A percentile compares a stretch with the other conserved stretches of the same genome.
Conservation (phyloP, 2,888 invertebrate genomes). For the Microplitis deprimator region DNA sequence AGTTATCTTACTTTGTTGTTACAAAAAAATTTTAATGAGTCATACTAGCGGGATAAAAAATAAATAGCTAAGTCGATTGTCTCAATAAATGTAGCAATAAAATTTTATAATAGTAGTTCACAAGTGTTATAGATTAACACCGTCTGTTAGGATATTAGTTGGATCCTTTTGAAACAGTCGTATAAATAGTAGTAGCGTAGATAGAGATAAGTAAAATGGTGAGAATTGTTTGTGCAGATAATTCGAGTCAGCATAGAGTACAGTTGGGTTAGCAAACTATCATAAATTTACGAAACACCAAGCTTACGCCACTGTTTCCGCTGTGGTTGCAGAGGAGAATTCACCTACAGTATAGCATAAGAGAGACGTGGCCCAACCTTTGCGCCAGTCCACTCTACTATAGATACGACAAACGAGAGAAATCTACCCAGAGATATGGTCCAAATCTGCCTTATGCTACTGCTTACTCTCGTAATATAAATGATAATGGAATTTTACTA, state of each 20-base stretch:
- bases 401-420: conserved; percentile 37
- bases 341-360: conserved; percentile 15
- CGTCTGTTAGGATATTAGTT: neutral
- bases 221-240: conserved; percentile 57
- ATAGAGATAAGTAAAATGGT: conserved; percentile 19
- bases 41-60: neutral
- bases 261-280: conserved; percentile 62
- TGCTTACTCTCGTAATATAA: neutral
- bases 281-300: conserved; percentile 58
- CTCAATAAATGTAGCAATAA: neutral
- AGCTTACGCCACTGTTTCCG: conserved; percentile 40
- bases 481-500: conserved; percentile 8
- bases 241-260: conserved; percentile 57
- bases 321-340: conserved; percentile 37
- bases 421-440: conserved; percentile 29
- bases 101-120: neutral
- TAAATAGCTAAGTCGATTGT: neutral
- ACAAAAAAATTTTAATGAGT: too few relatives aligned
- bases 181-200: neutral
- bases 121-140: neutral
- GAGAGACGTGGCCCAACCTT: conserved; percentile 34
- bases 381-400: conserved; percentile 16
- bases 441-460: conserved; percentile 31
- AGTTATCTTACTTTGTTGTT: too few relatives aligned
- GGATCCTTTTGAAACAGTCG: neutral